A percentile compares a stretch with the other conserved stretches of the same genome.
These are phyloP conservation scores for Crotalus helleri DNA, from an alignment of 2,113 vertebrate species.

Conservation along the genomic window DNA sequence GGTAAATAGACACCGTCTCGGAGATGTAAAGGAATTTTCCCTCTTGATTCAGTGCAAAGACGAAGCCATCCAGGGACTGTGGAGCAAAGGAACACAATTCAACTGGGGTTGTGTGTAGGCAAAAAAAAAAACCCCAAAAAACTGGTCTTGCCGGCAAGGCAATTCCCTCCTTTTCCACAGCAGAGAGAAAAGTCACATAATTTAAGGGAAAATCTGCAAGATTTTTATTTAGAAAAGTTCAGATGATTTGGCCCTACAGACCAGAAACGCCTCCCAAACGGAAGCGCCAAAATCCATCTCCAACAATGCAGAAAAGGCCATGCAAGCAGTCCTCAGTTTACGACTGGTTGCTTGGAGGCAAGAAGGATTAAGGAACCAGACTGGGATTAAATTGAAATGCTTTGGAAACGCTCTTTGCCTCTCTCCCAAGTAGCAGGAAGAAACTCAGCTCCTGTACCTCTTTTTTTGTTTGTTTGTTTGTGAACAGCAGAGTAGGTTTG, in stretches of 20 bases:
- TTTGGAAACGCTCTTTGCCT: neutral
- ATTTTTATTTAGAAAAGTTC: neutral
- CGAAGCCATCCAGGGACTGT: slow-evolving; percentile 89
- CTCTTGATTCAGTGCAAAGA: slow-evolving; percentile 88
- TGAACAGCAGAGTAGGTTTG: neutral
- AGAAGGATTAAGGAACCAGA: too few relatives aligned
- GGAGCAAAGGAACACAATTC: slow-evolving; percentile 44
- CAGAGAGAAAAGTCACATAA: neutral
- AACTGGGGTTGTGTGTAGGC: neutral
- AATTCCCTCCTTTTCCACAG: neutral
- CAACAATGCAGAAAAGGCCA: neutral
- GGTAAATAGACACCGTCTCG: slow-evolving; percentile 90
- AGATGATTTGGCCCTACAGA: too few relatives aligned
- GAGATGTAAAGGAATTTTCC: slow-evolving; percentile 92
- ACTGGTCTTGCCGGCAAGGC: neutral
- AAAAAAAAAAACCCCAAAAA: neutral
- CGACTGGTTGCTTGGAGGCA: too few relatives aligned
- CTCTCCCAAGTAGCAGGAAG: neutral
- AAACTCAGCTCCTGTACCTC: neutral
- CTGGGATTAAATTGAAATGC: too few relatives aligned
- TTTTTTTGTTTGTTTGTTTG: neutral
- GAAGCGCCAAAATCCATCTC: neutral
- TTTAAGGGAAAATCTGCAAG: neutral
- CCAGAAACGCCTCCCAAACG: neutral
- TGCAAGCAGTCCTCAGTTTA: too few relatives aligned